Evolutionary conservation across 2,797 vertebrate genomes (phyloP), one percentile per base, ranked within the genome.

Genomic region (Carduelis carduelis): DNA sequence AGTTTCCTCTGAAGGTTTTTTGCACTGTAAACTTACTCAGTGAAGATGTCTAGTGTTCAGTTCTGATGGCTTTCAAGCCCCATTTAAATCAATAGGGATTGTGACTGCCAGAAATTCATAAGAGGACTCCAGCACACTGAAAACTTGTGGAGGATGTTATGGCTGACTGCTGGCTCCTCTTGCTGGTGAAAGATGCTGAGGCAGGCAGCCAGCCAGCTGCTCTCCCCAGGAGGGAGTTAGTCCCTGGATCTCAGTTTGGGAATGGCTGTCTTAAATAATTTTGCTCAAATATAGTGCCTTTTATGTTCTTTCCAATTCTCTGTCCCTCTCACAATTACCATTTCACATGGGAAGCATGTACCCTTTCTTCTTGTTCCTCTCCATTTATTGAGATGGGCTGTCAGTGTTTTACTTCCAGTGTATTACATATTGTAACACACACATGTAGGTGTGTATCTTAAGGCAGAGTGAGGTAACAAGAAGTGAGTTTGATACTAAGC

Each of bases 231-330:
- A 96, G 94, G 93, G 89, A 91, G 87, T 74, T 66, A 94, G 91
- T 91, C 89, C 77, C 87, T 96, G 94, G 85, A 95, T 91, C 85
- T 95, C 47, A 53, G 89, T 96, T 96, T 96, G 96, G 87, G 95
- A 97, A 96, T 2, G 90, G 89, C 85, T 95, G 90, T 96, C 94
- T 97, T 70, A 86, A 95, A 95, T 91, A 95, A 95, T 95, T 96
- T 78, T 94, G 84, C 89, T 96, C 93, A 91, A 95, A 89, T 95
- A 93, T 83, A 93, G 96, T 68, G 77, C 87, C 93, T 96, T 94
- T 96, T 90, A 96, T 95, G 89, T 95, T 95, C 83, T 84, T 88
- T 96, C 95, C 95, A 95, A 44, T 78, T 93, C 87, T 90, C 83
- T 52, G 57, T 92, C 71, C 89, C n/a, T 83, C 87, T 90, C 0